Evolutionary conservation across 1,140 invertebrate species (phyloP), one percentile per base, ranked within the genome.

Genomic region (Ephestia elutella): DNA sequence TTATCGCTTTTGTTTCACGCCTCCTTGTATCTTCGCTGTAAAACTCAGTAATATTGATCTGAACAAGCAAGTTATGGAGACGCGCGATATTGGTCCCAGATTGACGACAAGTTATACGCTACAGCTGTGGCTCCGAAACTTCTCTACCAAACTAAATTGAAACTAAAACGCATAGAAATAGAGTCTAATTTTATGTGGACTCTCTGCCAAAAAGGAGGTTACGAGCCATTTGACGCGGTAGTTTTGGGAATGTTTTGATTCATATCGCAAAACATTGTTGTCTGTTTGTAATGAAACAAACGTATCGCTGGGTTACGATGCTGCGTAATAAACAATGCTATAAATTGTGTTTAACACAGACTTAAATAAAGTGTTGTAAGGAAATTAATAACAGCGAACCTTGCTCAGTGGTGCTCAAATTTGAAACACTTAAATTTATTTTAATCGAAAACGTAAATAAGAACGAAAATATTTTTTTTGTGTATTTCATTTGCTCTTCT

Each of bases 41-140:
- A n/a, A 44, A 44, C 38, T 17, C 15, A 44, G 38, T 15, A 15
- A 44, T 44, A 44, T 44, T 17, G 38, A 44, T 44, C 38, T 17
- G 15, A 44, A 44, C 38, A 44, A 10, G 30, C 30, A 9, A 32
- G 38, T 44, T 44, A 44, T 44, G 15, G 38, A 44, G 13, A 44
- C 38, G 38, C 38, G 38, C 38, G 15, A 44, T 44, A 44, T 44
- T 44, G 38, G 13, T 44, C 38, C 13, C 38, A 15, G 38, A 44
- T 44, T 44, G 38, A 44, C 38, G 38, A 17, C 38, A 44, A 44
- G 38, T 44, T 44, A 44, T 44, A 15, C 38, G 38, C 38, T 44
- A n/a, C 38, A 44, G 13, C 38, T 44, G 38, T 44, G 38, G 5
- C 38, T 44, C 38, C n/a, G 2, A 44, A 44, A 44, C 38, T 44